Base-by-base conservation (phyloP, 1,140 invertebrate genomes). In the Megalonaias nervosa region DNA sequence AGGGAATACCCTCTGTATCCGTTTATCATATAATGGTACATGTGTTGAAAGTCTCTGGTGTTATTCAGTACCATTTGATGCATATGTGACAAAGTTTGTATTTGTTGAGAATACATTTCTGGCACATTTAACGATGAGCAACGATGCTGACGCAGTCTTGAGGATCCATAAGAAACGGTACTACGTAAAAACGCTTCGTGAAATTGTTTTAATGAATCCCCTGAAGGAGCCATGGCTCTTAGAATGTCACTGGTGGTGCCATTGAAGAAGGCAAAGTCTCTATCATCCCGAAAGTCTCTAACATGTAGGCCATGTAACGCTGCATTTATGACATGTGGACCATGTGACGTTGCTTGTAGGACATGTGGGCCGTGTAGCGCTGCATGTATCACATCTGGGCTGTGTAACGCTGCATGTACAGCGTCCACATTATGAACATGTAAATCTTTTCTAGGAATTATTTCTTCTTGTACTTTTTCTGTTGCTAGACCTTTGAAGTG, bases 51-150 rank as follows among this genome's bases (percentile, higher is more conserved):
- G 26, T 78, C 76, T 5, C 76, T 64, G 6, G 55, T 71, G 2
- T 59, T 71, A 58, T 72, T 72, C 66, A 78, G n/a, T 55, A 74
- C 19, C 76, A 78, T 78, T 15, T 71, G 76, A 59, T 78, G 76
- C 15, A 73, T n/a, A 16, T 69, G 70, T 17, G 76, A 66, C 17
- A 64, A 62, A 17, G 68, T 57, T 9, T 64, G 57, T 67, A 78
- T 78, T 57, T 71, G 76, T n/a, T 59, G 55, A 23, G 67, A 57
- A 9, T 64, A 66, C 23, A 67, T 73, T 23, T 71, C 76, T 16
- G 48, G 57, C 64, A 78, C 64, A 12, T 61, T 55, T 14, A 68
- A 21, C 23, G 62, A 19, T 15, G 76, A 21, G 13, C 73, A 26
- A 19, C 66, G 76, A 57, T 72, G 71, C 38, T 71, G 56, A 26